phyloP scores from a whole-genome alignment of 2,888 invertebrate genomes.

The Listrodromus nycthemerus region DNA sequence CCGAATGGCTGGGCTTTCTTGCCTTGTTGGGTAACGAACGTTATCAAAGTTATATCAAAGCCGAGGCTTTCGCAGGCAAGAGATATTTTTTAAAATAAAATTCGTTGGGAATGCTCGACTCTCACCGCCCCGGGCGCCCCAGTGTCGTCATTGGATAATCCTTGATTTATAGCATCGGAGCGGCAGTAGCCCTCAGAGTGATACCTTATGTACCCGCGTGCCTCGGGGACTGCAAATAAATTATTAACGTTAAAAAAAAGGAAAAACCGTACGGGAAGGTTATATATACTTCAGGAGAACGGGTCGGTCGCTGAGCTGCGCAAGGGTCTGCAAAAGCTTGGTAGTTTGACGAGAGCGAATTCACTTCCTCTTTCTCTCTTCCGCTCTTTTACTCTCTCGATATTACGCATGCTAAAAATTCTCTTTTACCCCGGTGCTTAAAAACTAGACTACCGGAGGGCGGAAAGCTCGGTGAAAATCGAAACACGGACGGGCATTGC shows the following conservation, averaged over 20 bases:
- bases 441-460: constrained; percentile 28
- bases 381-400: not conserved
- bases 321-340: constrained; percentile 12
- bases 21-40: constrained; percentile 48
- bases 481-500: constrained; percentile 3
- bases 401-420: constrained; percentile 44
- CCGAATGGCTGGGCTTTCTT: constrained; percentile 14
- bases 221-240: constrained; percentile 34
- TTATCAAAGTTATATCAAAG: constrained; percentile 56
- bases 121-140: not conserved
- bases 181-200: constrained; percentile 9
- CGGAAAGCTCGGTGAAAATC: constrained; percentile 37
- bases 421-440: constrained; percentile 53
- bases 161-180: constrained; percentile 43
- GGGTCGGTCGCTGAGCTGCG: constrained; percentile 31
- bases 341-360: constrained; percentile 30
- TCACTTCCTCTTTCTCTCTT: constrained; percentile 3
- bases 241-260: constrained; percentile 31
- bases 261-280: constrained; percentile 14
- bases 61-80: constrained; percentile 24
- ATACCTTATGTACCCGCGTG: constrained; percentile 15
- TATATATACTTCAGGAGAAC: constrained; percentile 4
- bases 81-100: constrained; percentile 17
- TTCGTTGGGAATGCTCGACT: constrained; percentile 26
- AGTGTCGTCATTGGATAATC: constrained; percentile 41